Evolutionary conservation across 2,113 vertebrate genomes (phyloP), one percentile per base, ranked within the genome.

Genomic region (Perca schrenkii): DNA sequence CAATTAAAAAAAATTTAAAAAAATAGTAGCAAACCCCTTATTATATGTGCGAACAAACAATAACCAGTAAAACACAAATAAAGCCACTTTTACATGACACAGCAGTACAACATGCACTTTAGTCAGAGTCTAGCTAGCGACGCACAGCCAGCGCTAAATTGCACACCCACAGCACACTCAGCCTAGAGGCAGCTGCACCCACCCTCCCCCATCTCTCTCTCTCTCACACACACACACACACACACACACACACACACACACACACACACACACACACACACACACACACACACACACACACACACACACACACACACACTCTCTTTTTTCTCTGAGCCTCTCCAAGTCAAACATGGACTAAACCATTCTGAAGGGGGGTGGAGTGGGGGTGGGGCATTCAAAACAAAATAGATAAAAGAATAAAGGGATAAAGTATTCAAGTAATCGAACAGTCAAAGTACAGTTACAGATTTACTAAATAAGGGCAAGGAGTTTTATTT

Each of bases 71-170:
- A 62, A 34, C 7, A 82, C 4, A 64, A 64, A 74, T 15, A 25
- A 66, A 62, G 53, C 13, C 54, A 70, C 11, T 56, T 53, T 56
- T 21, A 61, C 8, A 67, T 62, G 14, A 64, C 60, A 83, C 72
- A 77, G 25, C 19, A 77, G 21, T n/a, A 68, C 17, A 57, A 58
- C 10, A 28, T 79, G 46, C 50, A 77, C 49, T 77, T 63, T 62
- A 90, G 72, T 64, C 52, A 69, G 50, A 76, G 76, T 43, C 76
- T 90, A 89, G 88, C 91, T 91, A 91, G 86, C 74, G 7, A 65
- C 65, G 80, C 79, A 86, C 64, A 87, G 66, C 68, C 58, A 77
- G 78, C 82, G 86, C 80, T 86, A 83, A 84, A 87, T 57, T 80
- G 72, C 84, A 90, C 85, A 75, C 69, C 62, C 77, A 86, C 66